Evolutionary conservation across 2,888 invertebrate species (phyloP).

Genomic region (Steinernema carpocapsae): DNA sequence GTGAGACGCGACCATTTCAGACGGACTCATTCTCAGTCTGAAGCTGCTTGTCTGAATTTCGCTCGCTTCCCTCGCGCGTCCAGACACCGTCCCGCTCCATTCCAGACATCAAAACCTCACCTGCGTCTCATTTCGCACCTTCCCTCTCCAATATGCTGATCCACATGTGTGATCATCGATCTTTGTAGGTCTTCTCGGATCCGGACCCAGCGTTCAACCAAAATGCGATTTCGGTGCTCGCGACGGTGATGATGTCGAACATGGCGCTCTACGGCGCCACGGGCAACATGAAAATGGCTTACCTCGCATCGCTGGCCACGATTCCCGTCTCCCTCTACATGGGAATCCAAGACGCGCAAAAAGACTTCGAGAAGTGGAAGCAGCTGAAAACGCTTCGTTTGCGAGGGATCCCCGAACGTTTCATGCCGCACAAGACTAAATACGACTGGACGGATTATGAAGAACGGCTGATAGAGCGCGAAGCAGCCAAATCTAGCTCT

Average conservation of each 20-base stretch:
- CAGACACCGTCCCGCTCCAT: too few relatives aligned
- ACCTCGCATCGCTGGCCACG: slow-evolving; percentile 47
- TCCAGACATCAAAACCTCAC: too few relatives aligned
- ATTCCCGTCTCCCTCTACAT: slow-evolving; percentile 53
- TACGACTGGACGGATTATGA: slow-evolving; percentile 63
- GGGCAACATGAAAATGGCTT: slow-evolving; percentile 53
- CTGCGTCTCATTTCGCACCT: too few relatives aligned
- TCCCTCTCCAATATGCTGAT: too few relatives aligned
- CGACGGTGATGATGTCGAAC: slow-evolving; percentile 54
- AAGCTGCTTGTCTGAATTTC: too few relatives aligned
- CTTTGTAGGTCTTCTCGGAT: neutral
- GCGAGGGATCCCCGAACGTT: slow-evolving; percentile 54
- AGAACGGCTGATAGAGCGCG: slow-evolving; percentile 23
- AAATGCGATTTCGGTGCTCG: slow-evolving; percentile 52
- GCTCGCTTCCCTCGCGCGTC: too few relatives aligned
- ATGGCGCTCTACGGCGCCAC: slow-evolving; percentile 61
- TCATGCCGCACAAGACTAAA: slow-evolving; percentile 62
- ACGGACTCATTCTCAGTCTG: too few relatives aligned
- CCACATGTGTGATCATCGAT: too few relatives aligned
- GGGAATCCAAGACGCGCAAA: slow-evolving; percentile 52
- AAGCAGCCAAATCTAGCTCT: neutral
- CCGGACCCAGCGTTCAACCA: slow-evolving; percentile 58
- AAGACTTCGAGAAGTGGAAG: slow-evolving; percentile 62
- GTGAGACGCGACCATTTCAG: too few relatives aligned
- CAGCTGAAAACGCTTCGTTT: slow-evolving; percentile 52